phyloP scores from a whole-genome alignment of 2,888 invertebrate species.

The Philereme vetulata region DNA sequence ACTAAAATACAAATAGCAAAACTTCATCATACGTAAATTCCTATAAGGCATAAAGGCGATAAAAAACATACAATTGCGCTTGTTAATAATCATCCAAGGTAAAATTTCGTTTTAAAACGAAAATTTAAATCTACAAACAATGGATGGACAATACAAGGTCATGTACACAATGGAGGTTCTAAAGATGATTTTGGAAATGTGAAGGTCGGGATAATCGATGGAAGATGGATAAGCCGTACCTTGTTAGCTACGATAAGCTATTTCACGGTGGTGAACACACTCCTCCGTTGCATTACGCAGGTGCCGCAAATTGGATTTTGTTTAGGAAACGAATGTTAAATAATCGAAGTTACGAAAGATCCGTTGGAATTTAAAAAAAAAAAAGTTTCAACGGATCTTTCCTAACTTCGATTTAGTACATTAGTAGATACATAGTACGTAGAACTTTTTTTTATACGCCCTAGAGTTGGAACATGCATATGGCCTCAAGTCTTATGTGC shows the following conservation, averaged over 20 bases:
- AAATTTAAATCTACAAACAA: conserved; percentile 69
- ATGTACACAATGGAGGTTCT: conserved; percentile 59
- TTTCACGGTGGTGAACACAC: conserved; percentile 65
- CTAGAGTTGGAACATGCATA: too few relatives aligned
- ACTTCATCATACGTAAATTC: conserved; percentile 13
- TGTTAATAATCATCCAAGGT: conserved; percentile 72
- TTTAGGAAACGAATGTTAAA: conserved; percentile 4
- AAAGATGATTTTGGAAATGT: conserved; percentile 72
- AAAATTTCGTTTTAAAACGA: conserved; percentile 68
- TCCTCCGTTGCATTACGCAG: conserved; percentile 27
- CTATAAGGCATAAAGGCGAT: conserved; percentile 7
- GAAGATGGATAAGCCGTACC: conserved; percentile 67
- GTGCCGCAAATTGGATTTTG: conserved; percentile 13
- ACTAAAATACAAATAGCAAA: conserved; percentile 11
- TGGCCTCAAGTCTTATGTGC: too few relatives aligned
- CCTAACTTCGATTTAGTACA: too few relatives aligned
- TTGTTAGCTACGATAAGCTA: conserved; percentile 64
- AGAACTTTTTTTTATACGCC: too few relatives aligned
- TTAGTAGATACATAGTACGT: too few relatives aligned
- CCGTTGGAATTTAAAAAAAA: too few relatives aligned
- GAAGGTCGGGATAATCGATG: conserved; percentile 68
- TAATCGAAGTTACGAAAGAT: background rate
- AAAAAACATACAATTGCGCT: conserved; percentile 46
- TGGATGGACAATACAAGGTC: conserved; percentile 57
- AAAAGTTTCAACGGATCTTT: too few relatives aligned